Conservation (phyloP, 2,113 vertebrate genomes). For the Vidua chalybeata region DNA sequence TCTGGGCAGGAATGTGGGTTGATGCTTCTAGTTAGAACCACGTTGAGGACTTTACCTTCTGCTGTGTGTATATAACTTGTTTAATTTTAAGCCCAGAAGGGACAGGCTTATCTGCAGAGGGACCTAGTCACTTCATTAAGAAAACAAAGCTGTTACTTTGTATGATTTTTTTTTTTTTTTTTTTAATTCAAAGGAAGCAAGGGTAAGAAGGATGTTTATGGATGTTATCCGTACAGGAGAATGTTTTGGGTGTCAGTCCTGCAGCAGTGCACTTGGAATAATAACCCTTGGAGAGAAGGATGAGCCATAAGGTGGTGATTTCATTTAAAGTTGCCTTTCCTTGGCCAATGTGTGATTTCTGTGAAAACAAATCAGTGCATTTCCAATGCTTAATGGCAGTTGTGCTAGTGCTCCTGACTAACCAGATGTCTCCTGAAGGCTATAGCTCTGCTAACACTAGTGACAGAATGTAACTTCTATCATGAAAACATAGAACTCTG, state of each 20-base stretch:
- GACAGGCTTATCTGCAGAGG: not conserved
- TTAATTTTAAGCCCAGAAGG: not conserved
- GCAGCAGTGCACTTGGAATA: not conserved
- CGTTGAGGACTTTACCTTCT: not conserved
- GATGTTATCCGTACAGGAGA: not conserved
- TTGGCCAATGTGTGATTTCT: not conserved
- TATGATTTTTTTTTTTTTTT: not conserved
- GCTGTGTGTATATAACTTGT: not conserved
- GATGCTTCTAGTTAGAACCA: not conserved
- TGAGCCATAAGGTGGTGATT: not conserved
- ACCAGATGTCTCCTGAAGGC: not conserved
- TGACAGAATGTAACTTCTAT: not conserved
- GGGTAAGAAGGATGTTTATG: not conserved
- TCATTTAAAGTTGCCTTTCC: not conserved
- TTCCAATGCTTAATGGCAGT: not conserved
- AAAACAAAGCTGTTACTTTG: not conserved
- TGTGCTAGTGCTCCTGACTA: not conserved
- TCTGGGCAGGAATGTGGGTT: not conserved
- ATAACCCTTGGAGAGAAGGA: not conserved
- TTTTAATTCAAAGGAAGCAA: not conserved
- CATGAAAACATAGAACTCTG: conserved; percentile 20
- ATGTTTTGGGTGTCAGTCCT: not conserved
- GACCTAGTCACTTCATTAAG: not conserved
- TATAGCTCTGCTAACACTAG: not conserved
- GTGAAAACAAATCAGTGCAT: not conserved